phyloP scores from a whole-genome alignment of 2,113 vertebrate species.

The Gila orcuttii region DNA sequence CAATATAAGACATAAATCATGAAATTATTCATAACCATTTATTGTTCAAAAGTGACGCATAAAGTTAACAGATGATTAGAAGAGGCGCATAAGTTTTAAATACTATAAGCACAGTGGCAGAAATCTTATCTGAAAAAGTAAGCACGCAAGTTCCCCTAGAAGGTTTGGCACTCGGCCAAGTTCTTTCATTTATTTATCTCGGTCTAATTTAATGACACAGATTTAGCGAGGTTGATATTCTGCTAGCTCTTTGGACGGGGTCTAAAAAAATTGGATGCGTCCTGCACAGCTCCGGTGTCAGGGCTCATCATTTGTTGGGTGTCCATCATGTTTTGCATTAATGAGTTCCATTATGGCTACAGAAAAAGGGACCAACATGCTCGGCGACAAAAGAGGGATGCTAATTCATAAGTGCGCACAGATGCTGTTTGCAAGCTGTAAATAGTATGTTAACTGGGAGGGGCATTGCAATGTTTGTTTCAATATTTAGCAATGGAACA shows the following conservation, averaged over 20 bases:
- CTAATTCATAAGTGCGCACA: conserved; percentile 35
- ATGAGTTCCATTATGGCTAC: conserved; percentile 35
- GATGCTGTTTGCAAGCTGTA: conserved; percentile 40
- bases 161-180: background rate
- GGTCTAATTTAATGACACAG: conserved; percentile 8
- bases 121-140: background rate
- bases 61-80: background rate
- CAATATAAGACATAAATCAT: background rate
- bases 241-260: background rate
- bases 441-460: conserved; percentile 37
- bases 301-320: conserved; percentile 33
- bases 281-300: conserved; percentile 27
- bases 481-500: conserved; percentile 39
- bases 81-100: background rate
- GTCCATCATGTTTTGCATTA: conserved; percentile 32
- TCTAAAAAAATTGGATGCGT: conserved; percentile 9
- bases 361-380: conserved; percentile 31
- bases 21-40: background rate
- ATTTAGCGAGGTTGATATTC: conserved; percentile 33
- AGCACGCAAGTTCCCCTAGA: background rate
- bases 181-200: conserved; percentile 30
- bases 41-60: background rate
- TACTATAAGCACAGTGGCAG: background rate
- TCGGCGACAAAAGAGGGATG: conserved; percentile 26
- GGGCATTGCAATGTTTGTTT: conserved; percentile 33